phyloP scores from a whole-genome alignment of 2,797 vertebrate genomes.

The Lithobates pipiens region DNA sequence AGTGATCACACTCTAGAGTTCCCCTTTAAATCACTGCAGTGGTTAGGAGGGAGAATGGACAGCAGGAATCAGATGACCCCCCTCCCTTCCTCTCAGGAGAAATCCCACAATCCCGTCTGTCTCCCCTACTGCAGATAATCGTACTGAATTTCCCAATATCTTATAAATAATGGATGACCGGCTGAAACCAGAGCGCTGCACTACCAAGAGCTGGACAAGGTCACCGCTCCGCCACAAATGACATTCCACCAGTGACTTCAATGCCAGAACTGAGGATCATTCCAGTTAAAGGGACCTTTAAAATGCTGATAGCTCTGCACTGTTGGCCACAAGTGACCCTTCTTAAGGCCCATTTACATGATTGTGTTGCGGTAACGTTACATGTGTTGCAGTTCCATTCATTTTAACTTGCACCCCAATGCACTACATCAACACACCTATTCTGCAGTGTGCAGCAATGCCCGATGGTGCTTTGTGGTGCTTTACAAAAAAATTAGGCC shows the following conservation, averaged over 20 bases:
- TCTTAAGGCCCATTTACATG: too few species aligned
- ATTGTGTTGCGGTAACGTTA: too few species aligned
- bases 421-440: too few species aligned
- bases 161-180: slow-evolving; percentile 37
- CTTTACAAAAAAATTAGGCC: too few species aligned
- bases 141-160: background rate
- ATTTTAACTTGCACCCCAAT: too few species aligned
- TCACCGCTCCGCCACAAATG: slow-evolving; percentile 12
- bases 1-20: background rate
- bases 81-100: background rate
- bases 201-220: slow-evolving; percentile 9
- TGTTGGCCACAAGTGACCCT: too few species aligned
- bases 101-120: background rate
- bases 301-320: too few species aligned
- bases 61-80: background rate
- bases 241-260: background rate
- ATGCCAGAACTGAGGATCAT: background rate
- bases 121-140: slow-evolving; percentile 1
- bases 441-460: too few species aligned
- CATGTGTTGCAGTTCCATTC: too few species aligned
- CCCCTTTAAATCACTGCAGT: background rate
- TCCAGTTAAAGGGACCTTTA: background rate
- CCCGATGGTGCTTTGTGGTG: too few species aligned
- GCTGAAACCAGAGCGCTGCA: background rate
- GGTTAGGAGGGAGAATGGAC: background rate